Base-by-base conservation (phyloP, 2,797 vertebrate species). In the Graptemys geographica region DNA sequence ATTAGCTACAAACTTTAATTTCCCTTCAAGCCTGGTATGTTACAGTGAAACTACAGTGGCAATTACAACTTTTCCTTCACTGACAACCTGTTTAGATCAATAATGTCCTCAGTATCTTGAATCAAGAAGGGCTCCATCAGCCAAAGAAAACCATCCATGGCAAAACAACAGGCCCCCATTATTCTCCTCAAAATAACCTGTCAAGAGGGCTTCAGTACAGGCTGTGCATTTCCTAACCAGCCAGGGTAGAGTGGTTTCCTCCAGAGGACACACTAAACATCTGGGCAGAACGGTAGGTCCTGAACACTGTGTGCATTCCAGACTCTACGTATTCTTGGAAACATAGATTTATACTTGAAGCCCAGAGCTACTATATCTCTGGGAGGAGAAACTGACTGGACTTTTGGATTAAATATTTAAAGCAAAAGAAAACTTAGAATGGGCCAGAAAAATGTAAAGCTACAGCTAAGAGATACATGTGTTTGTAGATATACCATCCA, bases 1-100 rank as follows among this genome's bases (percentile, higher is more conserved):
- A 98, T 98, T 98, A 98, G 97, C 98, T 96, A 92, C 98, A 97
- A 98, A 98, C 96, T 98, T 98, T 98, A 98, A 98, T 98, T 98
- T 98, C 98, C 98, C 98, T 98, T 98, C 96, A 97, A 98, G 98
- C 97, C 97, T 98, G 97, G 87, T 96, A 89, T 97, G 97, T 98
- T 98, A 98, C 98, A 98, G 97, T 97, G 97, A 97, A 98, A 98
- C 97, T 98, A 97, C 98, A 98, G 96, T 95, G 96, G 96, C 98
- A 97, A 98, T 98, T 98, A 98, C 98, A 98, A 98, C 98, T 98
- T 98, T 97, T 98, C 96, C 97, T 97, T 96, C 92, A 83, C 98
- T 96, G 98, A 98, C 98, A 98, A 97, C 97, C 98, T 93, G 97
- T 97, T 98, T 97, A 96, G 97, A 98, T 98, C 98, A 98, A 98